Conservation (phyloP, 2,888 invertebrate species). For the Drosophila emarginata region DNA sequence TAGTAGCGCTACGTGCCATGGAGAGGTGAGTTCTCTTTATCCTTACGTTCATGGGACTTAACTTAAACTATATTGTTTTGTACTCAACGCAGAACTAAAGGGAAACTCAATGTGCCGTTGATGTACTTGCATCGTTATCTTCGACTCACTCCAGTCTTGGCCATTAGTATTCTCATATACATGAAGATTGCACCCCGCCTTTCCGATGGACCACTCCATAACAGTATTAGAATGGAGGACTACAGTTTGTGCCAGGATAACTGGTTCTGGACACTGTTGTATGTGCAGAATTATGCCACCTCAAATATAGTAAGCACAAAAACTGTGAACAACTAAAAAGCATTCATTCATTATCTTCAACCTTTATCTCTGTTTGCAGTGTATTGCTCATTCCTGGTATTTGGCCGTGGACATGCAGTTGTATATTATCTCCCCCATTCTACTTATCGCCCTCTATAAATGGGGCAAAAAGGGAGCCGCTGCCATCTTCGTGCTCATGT, state of each 20-base stretch:
- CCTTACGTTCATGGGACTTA: background rate
- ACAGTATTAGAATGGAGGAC: slow-evolving; percentile 17
- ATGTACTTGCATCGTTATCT: slow-evolving; percentile 77
- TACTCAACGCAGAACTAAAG: slow-evolving; percentile 36
- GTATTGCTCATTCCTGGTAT: slow-evolving; percentile 84
- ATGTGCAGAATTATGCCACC: slow-evolving; percentile 82
- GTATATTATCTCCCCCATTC: slow-evolving; percentile 83
- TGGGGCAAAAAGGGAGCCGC: slow-evolving; percentile 67
- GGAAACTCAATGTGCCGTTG: slow-evolving; percentile 64
- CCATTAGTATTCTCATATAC: slow-evolving; percentile 82
- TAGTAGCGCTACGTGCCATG: slow-evolving; percentile 58
- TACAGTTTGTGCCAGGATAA: slow-evolving; percentile 66
- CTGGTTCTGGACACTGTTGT: slow-evolving; percentile 83
- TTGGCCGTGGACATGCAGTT: slow-evolving; percentile 85
- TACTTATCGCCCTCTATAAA: slow-evolving; percentile 82
- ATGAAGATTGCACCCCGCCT: slow-evolving; percentile 82
- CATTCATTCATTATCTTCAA: background rate
- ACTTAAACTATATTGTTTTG: no score
- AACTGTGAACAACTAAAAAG: background rate
- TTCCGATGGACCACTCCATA: slow-evolving; percentile 83
- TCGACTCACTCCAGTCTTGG: slow-evolving; percentile 84
- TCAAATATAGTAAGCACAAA: slow-evolving; percentile 58
- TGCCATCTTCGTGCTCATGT: slow-evolving; percentile 52
- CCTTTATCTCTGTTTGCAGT: slow-evolving; percentile 62
- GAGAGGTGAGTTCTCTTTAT: slow-evolving; percentile 47